Conservation (phyloP, 2,888 invertebrate species). For the Deilephila porcellus region DNA sequence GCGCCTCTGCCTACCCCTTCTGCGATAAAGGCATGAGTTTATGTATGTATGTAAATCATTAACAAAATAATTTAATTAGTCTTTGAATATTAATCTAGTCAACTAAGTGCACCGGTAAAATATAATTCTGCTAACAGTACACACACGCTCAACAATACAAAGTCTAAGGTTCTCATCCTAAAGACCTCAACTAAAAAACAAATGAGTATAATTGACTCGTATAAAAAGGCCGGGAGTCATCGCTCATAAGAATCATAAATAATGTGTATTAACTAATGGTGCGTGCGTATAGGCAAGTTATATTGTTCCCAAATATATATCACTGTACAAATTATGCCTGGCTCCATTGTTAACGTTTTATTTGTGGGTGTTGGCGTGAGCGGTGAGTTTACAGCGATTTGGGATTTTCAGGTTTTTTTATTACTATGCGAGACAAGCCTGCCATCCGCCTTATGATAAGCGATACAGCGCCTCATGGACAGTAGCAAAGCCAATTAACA, state of each 20-base stretch:
- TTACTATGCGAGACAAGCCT: no score
- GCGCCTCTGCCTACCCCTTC: no score
- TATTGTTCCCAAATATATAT: slow-evolving; percentile 77
- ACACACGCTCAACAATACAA: background rate
- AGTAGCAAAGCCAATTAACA: no score
- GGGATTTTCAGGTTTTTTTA: background rate
- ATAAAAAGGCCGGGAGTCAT: slow-evolving; percentile 41
- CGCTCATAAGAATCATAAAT: slow-evolving; percentile 43
- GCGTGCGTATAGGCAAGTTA: slow-evolving; percentile 67
- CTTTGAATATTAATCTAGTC: no score
- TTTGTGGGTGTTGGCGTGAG: slow-evolving; percentile 52
- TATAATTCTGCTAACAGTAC: background rate
- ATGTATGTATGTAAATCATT: no score
- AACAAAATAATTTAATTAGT: no score
- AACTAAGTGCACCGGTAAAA: background rate
- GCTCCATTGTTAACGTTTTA: slow-evolving; percentile 72
- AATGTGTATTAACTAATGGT: slow-evolving; percentile 70
- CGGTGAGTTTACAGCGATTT: slow-evolving; percentile 33
- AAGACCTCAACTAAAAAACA: slow-evolving; percentile 1
- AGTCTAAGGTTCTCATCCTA: background rate
- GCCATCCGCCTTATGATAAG: no score
- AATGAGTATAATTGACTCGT: background rate
- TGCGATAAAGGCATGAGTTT: no score
- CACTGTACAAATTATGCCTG: slow-evolving; percentile 75
- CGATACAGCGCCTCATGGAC: no score